Conservation (phyloP, 2,888 invertebrate species). For the Phengaris alcon region DNA sequence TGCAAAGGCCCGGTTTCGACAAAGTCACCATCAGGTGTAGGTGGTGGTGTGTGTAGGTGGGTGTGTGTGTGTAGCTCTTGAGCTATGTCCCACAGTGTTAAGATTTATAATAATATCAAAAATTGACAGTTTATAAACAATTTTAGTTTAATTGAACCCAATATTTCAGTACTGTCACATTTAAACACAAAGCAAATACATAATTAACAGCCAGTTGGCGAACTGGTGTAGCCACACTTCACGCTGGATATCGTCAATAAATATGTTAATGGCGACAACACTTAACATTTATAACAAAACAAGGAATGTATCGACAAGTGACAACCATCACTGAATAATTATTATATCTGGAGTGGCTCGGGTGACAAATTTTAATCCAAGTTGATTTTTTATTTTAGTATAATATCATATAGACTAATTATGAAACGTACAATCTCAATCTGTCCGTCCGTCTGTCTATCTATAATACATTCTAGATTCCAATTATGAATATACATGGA, state of each 20-base stretch:
- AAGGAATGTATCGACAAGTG: not conserved
- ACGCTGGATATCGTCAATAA: constrained; percentile 8
- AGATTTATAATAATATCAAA: no score
- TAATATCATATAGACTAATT: no score
- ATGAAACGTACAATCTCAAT: no score
- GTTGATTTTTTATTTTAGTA: not conserved
- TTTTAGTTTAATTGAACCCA: not conserved
- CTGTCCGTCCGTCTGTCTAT: no score
- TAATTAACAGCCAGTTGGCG: not conserved
- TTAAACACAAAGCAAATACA: constrained; percentile 13
- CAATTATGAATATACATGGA: no score
- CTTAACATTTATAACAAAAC: constrained; percentile 23
- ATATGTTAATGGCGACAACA: constrained; percentile 15
- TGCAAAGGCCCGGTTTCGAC: no score
- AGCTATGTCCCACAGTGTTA: no score
- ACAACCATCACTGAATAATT: constrained; percentile 11
- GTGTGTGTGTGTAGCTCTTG: no score
- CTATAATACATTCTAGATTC: no score
- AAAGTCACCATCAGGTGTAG: no score
- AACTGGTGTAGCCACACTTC: constrained; percentile 8
- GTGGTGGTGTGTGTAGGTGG: no score
- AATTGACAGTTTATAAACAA: no score
- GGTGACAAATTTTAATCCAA: constrained; percentile 48
- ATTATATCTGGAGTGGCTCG: not conserved
- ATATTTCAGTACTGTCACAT: constrained; percentile 5